Evolutionary conservation across 2,888 invertebrate genomes (phyloP), one percentile per base, ranked within the genome.

Genomic region (Troilus luridus): DNA sequence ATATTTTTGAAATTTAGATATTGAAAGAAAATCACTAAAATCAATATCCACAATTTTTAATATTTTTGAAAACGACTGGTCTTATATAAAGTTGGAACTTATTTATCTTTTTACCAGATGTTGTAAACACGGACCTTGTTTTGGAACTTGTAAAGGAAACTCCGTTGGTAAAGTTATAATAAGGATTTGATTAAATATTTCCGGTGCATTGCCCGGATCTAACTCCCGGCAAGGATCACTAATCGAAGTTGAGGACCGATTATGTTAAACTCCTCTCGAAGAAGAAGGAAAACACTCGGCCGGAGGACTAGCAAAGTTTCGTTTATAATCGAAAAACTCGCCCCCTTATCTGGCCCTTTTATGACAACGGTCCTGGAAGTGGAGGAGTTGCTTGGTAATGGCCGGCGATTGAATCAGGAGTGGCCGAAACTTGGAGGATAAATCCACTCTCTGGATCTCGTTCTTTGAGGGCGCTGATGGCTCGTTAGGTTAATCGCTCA

Each of bases 271-370:
- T 85, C 85, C 85, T 85, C 21, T 56, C 54, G n/a, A 85, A 85
- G 85, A 85, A 85, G 56, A 85, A 85, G 85, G 56, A 85, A 54
- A 56, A 85, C 85, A 85, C 85, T 85, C 85, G 21, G 56, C 54
- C 56, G 56, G 56, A 27, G n/a, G 85, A 85, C 85, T 85, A 21
- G 85, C 85, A 85, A 85, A 85, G 85, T 85, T 85, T 85, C 85
- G 56, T 85, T 85, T 85, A 85, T 85, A 85, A 85, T 85, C 85
- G 85, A 56, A 56, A 85, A 85, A 85, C 85, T 85, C 85, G 85
- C 54, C 56, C 56, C 85, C 85, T 56, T 56, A 85, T 56, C 72
- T 24, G 72, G 72, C n/a, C 85, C 85, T 54, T 56, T 85, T 85
- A 85, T 85, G 85, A 85, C 85, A 56, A 85, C 54, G 85, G 85